A percentile compares a stretch with the other conserved stretches of the same genome.
Evolutionary conservation across 2,797 vertebrate genomes (phyloP).

Genomic region (Periparus ater): DNA sequence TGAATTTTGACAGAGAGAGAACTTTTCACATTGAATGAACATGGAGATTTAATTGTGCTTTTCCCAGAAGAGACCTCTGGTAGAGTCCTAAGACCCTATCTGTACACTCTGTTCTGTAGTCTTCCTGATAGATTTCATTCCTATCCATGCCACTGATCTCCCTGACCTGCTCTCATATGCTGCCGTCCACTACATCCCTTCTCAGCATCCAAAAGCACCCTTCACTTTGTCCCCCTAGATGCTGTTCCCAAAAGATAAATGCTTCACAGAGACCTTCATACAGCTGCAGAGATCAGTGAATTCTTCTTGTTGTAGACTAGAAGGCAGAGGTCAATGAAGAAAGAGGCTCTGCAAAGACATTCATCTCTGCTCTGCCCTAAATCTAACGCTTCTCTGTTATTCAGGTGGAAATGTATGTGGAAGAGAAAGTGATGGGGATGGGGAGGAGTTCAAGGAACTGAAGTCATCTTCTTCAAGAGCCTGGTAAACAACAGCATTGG

Average conservation of each 20-base stretch:
- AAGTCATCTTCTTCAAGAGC: not conserved
- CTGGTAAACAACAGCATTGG: not conserved
- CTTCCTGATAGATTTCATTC: not conserved
- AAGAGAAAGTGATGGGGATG: not conserved
- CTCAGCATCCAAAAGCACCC: not conserved
- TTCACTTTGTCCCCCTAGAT: not conserved
- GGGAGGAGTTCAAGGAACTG: not conserved
- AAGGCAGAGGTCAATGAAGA: not conserved
- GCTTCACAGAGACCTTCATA: not conserved
- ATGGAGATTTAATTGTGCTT: not conserved
- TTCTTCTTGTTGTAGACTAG: not conserved
- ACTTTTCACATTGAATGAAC: not conserved
- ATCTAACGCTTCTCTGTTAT: not conserved
- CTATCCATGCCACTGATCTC: not conserved
- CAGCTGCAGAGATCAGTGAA: not conserved
- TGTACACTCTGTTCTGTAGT: not conserved
- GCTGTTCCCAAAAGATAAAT: not conserved
- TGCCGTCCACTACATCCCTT: not conserved
- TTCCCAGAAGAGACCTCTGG: not conserved
- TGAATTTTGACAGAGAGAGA: not conserved
- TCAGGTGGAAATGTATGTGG: not conserved
- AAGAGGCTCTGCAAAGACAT: not conserved
- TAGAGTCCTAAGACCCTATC: not conserved
- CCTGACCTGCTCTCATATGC: not conserved
- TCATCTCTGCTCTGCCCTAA: not conserved